A percentile compares a stretch with the other conserved stretches of the same genome.
phyloP scores from a whole-genome alignment of 37 sponge, comb jelly and placozoan species.

The Aplysina aerophoba region DNA sequence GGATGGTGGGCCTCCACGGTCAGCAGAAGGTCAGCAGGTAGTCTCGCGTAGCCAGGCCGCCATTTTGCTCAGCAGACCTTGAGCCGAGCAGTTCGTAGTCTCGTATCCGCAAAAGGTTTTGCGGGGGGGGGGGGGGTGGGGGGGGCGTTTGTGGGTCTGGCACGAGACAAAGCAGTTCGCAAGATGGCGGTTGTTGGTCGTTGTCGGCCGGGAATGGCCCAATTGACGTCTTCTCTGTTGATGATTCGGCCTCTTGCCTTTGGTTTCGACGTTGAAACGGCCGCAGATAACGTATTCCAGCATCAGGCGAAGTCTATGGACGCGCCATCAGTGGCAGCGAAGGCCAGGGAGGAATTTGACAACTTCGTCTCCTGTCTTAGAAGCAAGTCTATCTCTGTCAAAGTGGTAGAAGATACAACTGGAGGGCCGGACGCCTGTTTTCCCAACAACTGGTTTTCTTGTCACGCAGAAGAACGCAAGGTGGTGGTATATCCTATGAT shows the following conservation, averaged over 20 bases:
- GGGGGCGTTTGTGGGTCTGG: too few relatives aligned
- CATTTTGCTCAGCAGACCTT: too few relatives aligned
- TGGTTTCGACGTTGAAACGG: constrained; percentile 57
- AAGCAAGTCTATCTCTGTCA: constrained; percentile 27
- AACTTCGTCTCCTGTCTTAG: constrained; percentile 39
- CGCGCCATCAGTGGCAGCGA: neutral
- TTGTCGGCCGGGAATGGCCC: neutral
- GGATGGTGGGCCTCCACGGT: too few relatives aligned
- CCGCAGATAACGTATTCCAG: constrained; percentile 69
- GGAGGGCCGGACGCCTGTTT: constrained; percentile 65
- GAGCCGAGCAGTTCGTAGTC: too few relatives aligned
- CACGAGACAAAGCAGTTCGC: too few relatives aligned
- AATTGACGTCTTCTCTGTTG: constrained; percentile 48
- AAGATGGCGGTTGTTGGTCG: neutral
- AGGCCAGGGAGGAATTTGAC: constrained; percentile 64
- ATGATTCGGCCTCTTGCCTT: constrained; percentile 70
- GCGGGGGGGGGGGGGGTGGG: too few relatives aligned
- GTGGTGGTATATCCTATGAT: constrained; percentile 76
- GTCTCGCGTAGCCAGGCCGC: too few relatives aligned
- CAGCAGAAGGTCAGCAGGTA: too few relatives aligned
- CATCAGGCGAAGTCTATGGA: neutral
- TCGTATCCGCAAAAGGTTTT: too few relatives aligned
- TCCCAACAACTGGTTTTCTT: constrained; percentile 88
- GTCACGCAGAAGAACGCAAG: constrained; percentile 33
- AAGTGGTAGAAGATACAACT: constrained; percentile 44